Conservation (phyloP, 2,888 invertebrate genomes). For the Tetropium fuscum region DNA sequence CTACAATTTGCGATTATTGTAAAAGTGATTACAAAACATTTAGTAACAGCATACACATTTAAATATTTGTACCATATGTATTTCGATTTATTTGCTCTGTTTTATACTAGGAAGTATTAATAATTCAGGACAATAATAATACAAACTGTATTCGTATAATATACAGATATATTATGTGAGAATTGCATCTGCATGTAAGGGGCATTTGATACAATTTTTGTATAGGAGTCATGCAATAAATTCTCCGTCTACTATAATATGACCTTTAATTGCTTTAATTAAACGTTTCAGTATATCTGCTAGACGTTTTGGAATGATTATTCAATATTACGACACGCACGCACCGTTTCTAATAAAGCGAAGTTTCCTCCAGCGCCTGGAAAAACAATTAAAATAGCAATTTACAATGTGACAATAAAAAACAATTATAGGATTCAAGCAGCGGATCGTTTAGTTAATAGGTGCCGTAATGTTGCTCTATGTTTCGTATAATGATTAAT, state of each 20-base stretch:
- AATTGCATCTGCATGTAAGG: no score
- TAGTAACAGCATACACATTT: no score
- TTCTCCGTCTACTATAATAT: background rate
- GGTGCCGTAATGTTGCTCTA: background rate
- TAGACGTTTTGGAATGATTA: background rate
- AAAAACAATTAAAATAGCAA: constrained; percentile 5
- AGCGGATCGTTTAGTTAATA: constrained; percentile 16
- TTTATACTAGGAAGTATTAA: no score
- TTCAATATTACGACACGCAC: background rate
- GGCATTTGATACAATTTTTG: no score
- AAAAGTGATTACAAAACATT: no score
- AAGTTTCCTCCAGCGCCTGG: background rate
- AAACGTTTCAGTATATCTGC: background rate
- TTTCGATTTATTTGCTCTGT: no score
- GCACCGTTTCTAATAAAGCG: background rate
- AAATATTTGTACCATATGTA: no score
- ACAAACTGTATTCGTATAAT: no score
- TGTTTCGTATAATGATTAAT: constrained; percentile 15
- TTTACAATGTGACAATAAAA: constrained; percentile 19
- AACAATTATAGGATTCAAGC: constrained; percentile 10
- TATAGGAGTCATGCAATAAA: background rate
- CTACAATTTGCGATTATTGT: no score
- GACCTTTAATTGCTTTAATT: background rate
- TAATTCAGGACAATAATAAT: no score
- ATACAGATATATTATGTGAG: no score